These are phyloP conservation scores for Hydractinia echinata DNA, from an alignment of 30 jellyfish, hydroid and myxozoan species.

Conservation along the genomic window DNA sequence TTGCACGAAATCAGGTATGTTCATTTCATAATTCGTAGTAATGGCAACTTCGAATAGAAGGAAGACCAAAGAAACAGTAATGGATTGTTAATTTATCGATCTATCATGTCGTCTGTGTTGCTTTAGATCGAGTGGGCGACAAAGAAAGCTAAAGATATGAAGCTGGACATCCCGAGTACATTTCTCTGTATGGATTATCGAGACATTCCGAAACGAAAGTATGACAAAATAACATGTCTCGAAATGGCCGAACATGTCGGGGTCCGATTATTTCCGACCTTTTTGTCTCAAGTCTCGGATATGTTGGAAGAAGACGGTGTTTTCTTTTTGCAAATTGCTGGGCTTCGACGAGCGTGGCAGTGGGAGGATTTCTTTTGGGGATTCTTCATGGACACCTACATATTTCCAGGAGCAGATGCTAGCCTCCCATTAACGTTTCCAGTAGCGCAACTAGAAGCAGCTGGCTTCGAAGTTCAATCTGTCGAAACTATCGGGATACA, in stretches of 20 bases:
- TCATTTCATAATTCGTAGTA: too few species aligned
- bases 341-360: slow-evolving; percentile 90
- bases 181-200: slow-evolving; percentile 76
- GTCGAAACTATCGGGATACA: slow-evolving; percentile 80
- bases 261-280: slow-evolving; percentile 59
- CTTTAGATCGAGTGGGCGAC: slow-evolving; percentile 59
- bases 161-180: slow-evolving; percentile 39
- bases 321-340: slow-evolving; percentile 84
- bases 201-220: slow-evolving; percentile 57
- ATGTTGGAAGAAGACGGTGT: slow-evolving; percentile 85
- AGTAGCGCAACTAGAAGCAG: slow-evolving; percentile 73
- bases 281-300: slow-evolving; percentile 74
- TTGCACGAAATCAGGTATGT: slow-evolving; percentile 64
- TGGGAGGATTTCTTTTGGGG: slow-evolving; percentile 98
- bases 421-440: slow-evolving; percentile 85
- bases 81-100: not conserved
- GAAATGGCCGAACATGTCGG: slow-evolving; percentile 98
- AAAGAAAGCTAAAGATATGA: slow-evolving; percentile 42
- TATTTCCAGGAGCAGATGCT: slow-evolving; percentile 98
- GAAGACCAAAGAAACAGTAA: not conserved
- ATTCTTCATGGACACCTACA: slow-evolving; percentile 84
- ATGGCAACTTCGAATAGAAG: too few species aligned
- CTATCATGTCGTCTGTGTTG: not conserved
- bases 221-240: slow-evolving; percentile 80
- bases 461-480: slow-evolving; percentile 87